Evolutionary conservation across 2,888 invertebrate species (phyloP), one percentile per base, ranked within the genome.

Genomic region (Dryobota labecula): DNA sequence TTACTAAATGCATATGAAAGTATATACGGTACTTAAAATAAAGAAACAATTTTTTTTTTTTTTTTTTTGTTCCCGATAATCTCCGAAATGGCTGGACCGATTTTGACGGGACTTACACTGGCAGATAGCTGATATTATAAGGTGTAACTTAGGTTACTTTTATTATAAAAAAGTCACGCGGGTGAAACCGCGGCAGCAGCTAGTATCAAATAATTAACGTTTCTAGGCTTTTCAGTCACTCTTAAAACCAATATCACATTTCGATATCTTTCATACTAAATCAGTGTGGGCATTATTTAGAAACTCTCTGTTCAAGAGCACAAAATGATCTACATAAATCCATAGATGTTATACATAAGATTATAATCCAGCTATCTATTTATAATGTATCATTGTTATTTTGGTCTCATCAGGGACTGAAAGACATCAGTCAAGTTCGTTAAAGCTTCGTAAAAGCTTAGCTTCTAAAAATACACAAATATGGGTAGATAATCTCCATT

Each of bases 401-500:
- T 33, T 64, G 13, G 20, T 73, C 45, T 64, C 13, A 30, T 53
- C 41, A 15, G 38, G 13, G 38, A 20, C 30, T 20, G 15, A 56
- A 70, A 54, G 47, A 62, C 41, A 56, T 67, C 7, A 43, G 24
- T 33, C 51, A 33, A 53, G 27, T 66, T 51, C n/a, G 5, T 54
- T 56, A 30, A 38, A n/a, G 24, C 15, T 47, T 6, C n/a, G 36
- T 24, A 68, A 64, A 61, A 45, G 61, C 43, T 56, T 64, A 20
- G 15, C 60, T 43, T 51, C 36, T 24, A 65, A 61, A 80, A 64
- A 70, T 65, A n/a, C n/a, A n/a, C n/a, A 65, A 49, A 49, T 74
- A 63, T 54, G 57, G 49, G 41, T 47, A 63, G 60, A 65, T 70
- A 81, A 81, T 61, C 63, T 63, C 53, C 58, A 66, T 70, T 70